Evolutionary conservation across 1,140 invertebrate genomes (phyloP), one percentile per base, ranked within the genome.

Genomic region (Copidosoma floridanum): DNA sequence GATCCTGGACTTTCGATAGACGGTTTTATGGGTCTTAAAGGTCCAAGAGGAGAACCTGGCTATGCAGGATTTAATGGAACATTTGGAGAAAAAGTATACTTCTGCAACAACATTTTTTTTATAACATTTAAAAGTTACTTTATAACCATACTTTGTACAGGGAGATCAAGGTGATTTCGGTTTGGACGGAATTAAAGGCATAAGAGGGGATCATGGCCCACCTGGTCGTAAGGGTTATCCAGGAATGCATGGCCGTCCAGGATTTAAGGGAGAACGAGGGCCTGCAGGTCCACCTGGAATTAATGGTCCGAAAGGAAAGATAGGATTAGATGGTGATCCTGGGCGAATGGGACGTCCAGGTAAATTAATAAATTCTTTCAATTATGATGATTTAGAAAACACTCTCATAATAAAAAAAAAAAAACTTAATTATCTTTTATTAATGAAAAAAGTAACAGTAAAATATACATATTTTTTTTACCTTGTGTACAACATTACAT

Each of bases 331-430:
- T 50, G 85, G 85, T 20, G 78, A 82, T 71, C 82, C 78, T 11
- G 86, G 85, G 27, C 40, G 61, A 44, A 81, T 83, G 71, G 86
- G 86, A 61, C 52, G 68, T 52, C 78, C 80, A 52, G 84, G 76
- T 77, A 60, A 21, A 29, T 11, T 1, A n/a, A 46, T 10, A 24
- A 11, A 52, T 43, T 53, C 4, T 21, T 20, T 29, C 41, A n/a
- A 20, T 18, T 0, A 51, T 61, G 66, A 61, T 54, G n/a, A n/a
- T n/a, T n/a, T n/a, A n/a, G n/a, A n/a, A n/a, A n/a, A n/a, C n/a
- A n/a, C n/a, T 32, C 12, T 32, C 29, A 32, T 32, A 32, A 32
- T 12, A 32, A 32, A 5, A 20, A 21, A 12, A 44, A 21, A 21
- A 12, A 21, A 20, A 5, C 11, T 27, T 12, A 50, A 5, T 11